Percentiles rank a stretch among this genome's conserved stretches.
Conservation (phyloP, 2,888 invertebrate genomes). For the Pogonocherus hispidulus region DNA sequence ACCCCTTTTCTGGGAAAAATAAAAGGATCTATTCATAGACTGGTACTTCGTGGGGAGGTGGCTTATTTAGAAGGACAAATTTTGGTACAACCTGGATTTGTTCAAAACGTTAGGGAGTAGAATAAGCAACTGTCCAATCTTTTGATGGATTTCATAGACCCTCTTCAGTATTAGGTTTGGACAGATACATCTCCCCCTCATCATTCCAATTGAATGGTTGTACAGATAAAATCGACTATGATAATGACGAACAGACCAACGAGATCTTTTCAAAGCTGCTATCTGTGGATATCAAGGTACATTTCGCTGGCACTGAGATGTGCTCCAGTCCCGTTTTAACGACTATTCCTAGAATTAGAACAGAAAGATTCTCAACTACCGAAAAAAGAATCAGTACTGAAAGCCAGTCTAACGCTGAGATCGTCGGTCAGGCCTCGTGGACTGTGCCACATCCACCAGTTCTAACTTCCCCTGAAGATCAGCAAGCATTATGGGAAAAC, state of each 20-base stretch:
- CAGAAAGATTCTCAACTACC: conserved; percentile 58
- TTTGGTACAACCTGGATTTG: conserved; percentile 88
- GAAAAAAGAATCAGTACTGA: conserved; percentile 53
- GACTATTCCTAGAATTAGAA: conserved; percentile 59
- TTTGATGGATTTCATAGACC: conserved; percentile 64
- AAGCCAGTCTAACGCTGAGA: conserved; percentile 27
- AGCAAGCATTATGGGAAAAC: conserved; percentile 97
- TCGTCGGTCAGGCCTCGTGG: conserved; percentile 44
- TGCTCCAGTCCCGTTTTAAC: conserved; percentile 54
- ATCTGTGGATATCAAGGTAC: conserved; percentile 68
- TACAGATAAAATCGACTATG: no score
- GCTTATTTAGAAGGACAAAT: conserved; percentile 96
- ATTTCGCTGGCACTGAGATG: conserved; percentile 69
- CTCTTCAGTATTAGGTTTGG: conserved; percentile 70
- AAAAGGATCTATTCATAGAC: conserved; percentile 91
- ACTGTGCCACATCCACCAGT: conserved; percentile 53
- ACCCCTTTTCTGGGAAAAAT: conserved; percentile 89
- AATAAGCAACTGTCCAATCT: conserved; percentile 68
- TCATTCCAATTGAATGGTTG: conserved; percentile 27
- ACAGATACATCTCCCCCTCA: conserved; percentile 68
- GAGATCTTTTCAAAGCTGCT: conserved; percentile 71
- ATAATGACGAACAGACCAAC: no score
- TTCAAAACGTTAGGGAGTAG: conserved; percentile 90
- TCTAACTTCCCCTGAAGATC: conserved; percentile 91
- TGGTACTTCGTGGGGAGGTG: conserved; percentile 99